phyloP scores from a whole-genome alignment of 2,113 vertebrate genomes.

The Cygnus atratus region DNA sequence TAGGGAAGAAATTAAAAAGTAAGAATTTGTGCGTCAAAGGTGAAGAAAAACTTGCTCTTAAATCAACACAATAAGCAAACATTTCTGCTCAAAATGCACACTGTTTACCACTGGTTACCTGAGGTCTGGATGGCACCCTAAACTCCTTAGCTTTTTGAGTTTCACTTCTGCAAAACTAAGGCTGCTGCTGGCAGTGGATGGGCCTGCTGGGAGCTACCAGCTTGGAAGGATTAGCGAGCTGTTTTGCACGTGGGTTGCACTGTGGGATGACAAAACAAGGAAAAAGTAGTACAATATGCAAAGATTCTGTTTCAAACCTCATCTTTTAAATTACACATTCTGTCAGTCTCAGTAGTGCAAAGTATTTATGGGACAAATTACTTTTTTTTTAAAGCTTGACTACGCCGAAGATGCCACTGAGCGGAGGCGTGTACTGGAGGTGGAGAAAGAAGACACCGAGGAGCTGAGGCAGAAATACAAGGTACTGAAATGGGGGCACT shows the following conservation, averaged over 20 bases:
- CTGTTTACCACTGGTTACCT: background rate
- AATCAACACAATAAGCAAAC: background rate
- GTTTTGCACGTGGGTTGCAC: background rate
- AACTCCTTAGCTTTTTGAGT: background rate
- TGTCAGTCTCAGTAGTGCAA: background rate
- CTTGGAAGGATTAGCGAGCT: background rate
- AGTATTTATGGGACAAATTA: background rate
- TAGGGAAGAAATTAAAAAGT: background rate
- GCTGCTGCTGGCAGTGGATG: background rate
- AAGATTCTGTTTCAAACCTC: background rate
- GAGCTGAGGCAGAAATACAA: slow-evolving; percentile 98
- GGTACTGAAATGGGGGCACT: slow-evolving; percentile 65
- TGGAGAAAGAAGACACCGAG: slow-evolving; percentile 98
- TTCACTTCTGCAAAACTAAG: background rate
- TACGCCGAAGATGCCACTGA: slow-evolving; percentile 98
- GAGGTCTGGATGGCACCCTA: background rate
- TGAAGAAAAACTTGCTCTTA: background rate
- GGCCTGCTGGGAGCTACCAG: background rate
- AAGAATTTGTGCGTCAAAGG: background rate
- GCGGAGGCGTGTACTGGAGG: slow-evolving; percentile 93
- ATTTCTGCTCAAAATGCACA: background rate
- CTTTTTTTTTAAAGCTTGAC: slow-evolving; percentile 81
- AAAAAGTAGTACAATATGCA: background rate
- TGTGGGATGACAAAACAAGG: background rate
- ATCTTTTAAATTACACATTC: background rate